Conservation (phyloP, 2,888 invertebrate species). For the Priocnemis perturbator region DNA sequence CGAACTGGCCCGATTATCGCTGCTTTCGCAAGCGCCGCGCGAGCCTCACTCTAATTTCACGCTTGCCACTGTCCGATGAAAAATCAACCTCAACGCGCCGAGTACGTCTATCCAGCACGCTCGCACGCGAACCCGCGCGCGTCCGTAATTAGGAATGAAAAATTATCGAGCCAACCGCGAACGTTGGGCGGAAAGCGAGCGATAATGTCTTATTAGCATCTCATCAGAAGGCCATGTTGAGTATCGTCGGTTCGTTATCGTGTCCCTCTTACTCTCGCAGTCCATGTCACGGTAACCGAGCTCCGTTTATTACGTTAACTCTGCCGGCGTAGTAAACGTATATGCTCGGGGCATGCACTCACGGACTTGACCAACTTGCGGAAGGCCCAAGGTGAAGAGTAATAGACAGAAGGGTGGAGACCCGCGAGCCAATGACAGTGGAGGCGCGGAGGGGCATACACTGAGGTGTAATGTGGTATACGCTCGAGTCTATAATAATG, state of each 20-base stretch:
- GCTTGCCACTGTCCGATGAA: no score
- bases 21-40: no score
- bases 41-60: no score
- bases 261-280: neutral
- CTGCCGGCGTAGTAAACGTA: constrained; percentile 30
- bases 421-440: constrained; percentile 33
- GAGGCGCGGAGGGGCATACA: constrained; percentile 22
- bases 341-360: constrained; percentile 50
- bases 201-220: no score
- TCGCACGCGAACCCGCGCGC: no score
- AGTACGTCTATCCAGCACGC: no score
- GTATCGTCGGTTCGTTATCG: constrained; percentile 13
- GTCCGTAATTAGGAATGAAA: no score
- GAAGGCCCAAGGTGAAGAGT: constrained; percentile 48
- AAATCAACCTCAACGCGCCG: no score
- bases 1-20: no score
- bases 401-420: constrained; percentile 48
- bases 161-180: no score
- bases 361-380: constrained; percentile 53
- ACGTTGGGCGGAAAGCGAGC: no score
- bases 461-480: constrained; percentile 45
- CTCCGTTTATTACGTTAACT: constrained; percentile 40
- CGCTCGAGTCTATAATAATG: constrained; percentile 52
- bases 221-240: no score
- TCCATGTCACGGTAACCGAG: constrained; percentile 12